Base-by-base conservation (phyloP, 2,113 vertebrate species). In the Melanotaenia duboulayi region DNA sequence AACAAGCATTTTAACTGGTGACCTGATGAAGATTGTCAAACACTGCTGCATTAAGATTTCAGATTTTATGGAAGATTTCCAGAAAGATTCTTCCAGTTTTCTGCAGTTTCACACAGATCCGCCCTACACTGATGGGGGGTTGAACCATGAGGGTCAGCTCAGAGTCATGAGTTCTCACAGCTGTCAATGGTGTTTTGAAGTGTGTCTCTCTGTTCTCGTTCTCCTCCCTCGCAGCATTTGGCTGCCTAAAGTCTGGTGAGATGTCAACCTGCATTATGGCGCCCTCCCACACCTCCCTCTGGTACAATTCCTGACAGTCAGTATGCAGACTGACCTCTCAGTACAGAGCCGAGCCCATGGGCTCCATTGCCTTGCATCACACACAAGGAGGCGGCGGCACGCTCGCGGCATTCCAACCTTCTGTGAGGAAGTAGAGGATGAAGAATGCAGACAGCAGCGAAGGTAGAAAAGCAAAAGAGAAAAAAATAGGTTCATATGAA, bases 291-390 rank as follows among this genome's bases (percentile, higher is more conserved):
- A 77, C 68, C 83, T 86, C 86, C 86, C 83, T 87, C 76, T 83
- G 82, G 89, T 83, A 85, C 81, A 82, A 82, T 91, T 89, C 85
- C 82, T 78, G 82, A 82, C 85, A 87, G 84, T 86, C 82, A 84
- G 81, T 63, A 65, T 71, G 78, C 74, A 78, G 85, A 67, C 70
- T 88, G 77, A 83, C 83, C 89, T 83, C 74, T 10, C 71, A 64
- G 68, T 60, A 42, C 74, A 74, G 46, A 82, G 67, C 65, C 17
- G 50, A 64, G 70, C 72, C 86, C 70, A 37, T 37, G 12, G 28
- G 70, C 75, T 69, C 16, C 32, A 40, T 62, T 39, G 12, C 37
- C 11, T 0, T 22, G 12, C 22, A 39, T 13, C 44, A 16, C 35
- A 37, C 54, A 28, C 44, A 48, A 23, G 17, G 0, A 55, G 25